Conservation (phyloP, 2,888 invertebrate species). For the Acanthosepion lycidas region DNA sequence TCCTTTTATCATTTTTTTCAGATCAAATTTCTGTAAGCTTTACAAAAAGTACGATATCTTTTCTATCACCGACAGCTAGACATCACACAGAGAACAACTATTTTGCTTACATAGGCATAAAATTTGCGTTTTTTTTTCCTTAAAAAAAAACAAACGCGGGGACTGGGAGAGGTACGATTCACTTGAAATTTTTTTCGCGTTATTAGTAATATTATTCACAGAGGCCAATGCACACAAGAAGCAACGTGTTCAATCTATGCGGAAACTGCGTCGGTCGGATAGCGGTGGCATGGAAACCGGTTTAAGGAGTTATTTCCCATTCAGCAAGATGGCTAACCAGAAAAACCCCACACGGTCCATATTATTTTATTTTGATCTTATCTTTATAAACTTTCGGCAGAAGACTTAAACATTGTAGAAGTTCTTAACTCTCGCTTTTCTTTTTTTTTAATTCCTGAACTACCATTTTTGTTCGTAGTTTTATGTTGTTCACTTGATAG, state of each 20-base stretch:
- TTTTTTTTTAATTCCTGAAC: background rate
- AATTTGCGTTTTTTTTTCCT: background rate
- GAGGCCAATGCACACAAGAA: background rate
- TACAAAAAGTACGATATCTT: background rate
- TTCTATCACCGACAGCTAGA: background rate
- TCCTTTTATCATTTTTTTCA: background rate
- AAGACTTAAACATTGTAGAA: background rate
- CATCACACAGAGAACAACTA: conserved; percentile 21
- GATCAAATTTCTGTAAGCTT: background rate
- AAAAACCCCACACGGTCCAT: background rate
- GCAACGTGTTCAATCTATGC: conserved; percentile 23
- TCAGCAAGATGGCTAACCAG: background rate
- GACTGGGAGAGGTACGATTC: background rate
- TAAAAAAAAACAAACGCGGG: background rate
- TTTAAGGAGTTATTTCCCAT: background rate
- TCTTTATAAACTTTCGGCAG: background rate
- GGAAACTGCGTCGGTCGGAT: conserved; percentile 20
- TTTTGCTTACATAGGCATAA: background rate
- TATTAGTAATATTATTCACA: background rate
- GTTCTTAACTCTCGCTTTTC: background rate
- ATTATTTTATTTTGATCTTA: background rate
- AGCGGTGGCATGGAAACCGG: background rate
- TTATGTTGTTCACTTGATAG: conserved; percentile 33
- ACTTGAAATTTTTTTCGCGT: conserved; percentile 33
- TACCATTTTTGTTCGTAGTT: background rate